Evolutionary conservation across 2,888 invertebrate genomes (phyloP), one percentile per base, ranked within the genome.

Genomic region (Pandemis cinnamomeana): DNA sequence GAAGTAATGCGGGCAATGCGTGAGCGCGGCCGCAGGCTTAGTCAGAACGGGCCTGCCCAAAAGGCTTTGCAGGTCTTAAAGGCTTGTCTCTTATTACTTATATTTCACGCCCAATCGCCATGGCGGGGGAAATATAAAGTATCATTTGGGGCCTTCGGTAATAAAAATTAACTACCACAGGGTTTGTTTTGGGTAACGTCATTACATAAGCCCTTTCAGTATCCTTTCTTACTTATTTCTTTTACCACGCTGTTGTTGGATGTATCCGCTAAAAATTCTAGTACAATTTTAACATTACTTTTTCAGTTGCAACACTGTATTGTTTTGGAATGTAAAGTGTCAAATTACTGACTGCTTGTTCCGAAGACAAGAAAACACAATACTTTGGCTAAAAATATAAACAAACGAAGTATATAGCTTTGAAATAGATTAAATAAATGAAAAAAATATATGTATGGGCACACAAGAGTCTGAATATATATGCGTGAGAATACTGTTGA

Each of bases 1-100:
- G 91, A 87, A 85, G 88, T 93, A 93, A 93, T 93, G 91, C 92
- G 92, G 91, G 91, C 84, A 86, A 89, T 91, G 92, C 91, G 92
- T 91, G 92, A 91, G 92, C 91, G 92, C 85, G 85, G 83, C 85
- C 82, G 80, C 79, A 82, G 87, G 91, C 92, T 91, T 87, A 90
- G 83, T 81, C 82, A 27, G 77, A 81, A 80, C 82, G 79, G 83
- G 84, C 87, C 84, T 82, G 82, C 83, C 87, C 86, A 78, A 82
- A 83, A 80, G 88, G 91, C 90, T 92, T 91, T 91, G 82, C 83
- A 79, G 86, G 90, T 89, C 89, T 93, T 91, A 91, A 87, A 84
- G 87, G 86, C 86, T 86, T 85, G 86, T 86, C 90, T 89, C 88
- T 86, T 89, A 88, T 88, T 89, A 89, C 89, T 89, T 89, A 89